Evolutionary conservation across 2,113 vertebrate species (phyloP).

Genomic region (Microtus ochrogaster): DNA sequence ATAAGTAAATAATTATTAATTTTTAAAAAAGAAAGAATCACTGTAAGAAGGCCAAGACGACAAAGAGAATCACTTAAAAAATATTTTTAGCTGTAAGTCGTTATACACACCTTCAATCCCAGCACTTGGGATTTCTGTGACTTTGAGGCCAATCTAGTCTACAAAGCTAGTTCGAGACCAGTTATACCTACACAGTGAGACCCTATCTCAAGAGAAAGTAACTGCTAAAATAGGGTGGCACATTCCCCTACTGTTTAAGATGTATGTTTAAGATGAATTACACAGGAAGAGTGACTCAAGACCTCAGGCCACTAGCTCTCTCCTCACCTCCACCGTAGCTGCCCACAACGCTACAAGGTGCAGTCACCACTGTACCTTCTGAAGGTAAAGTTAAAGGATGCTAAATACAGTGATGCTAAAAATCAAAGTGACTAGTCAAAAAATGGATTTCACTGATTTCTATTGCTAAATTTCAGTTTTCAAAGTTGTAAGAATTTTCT

Average conservation of each 20-base stretch:
- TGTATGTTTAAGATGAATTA: background rate
- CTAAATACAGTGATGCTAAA: conserved; percentile 20
- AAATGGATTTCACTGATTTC: conserved; percentile 7
- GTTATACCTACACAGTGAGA: background rate
- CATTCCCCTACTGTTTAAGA: background rate
- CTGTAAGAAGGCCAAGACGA: background rate
- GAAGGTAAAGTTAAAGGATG: conserved; percentile 12
- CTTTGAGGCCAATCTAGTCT: background rate
- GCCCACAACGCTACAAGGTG: background rate
- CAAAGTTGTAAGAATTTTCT: background rate
- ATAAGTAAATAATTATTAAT: background rate
- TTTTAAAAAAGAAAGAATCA: background rate
- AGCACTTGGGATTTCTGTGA: background rate
- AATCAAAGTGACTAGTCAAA: conserved; percentile 37
- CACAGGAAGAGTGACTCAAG: background rate
- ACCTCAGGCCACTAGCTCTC: conserved; percentile 18
- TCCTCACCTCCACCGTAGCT: background rate
- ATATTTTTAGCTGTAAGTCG: too few species aligned
- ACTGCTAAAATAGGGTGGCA: background rate
- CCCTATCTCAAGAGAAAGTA: background rate
- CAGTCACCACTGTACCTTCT: background rate
- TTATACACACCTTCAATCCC: background rate
- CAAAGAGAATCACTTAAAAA: background rate
- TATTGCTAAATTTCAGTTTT: conserved; percentile 47
- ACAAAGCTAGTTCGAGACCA: background rate